Evolutionary conservation across 2,888 invertebrate species (phyloP).

Genomic region (Sphaerophoria rueppellii): DNA sequence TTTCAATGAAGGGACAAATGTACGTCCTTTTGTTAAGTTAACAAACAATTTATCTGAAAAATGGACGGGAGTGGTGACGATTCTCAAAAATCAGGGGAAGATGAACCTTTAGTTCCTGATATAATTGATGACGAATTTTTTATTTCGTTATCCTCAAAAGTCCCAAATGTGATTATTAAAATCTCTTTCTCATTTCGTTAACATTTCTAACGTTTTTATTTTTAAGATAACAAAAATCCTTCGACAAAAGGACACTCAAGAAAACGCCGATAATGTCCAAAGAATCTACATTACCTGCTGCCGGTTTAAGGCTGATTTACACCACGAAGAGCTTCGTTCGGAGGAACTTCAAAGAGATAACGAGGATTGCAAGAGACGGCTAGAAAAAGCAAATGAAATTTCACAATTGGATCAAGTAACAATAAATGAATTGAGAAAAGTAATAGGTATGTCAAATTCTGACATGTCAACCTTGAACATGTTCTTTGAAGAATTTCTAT

Average conservation of each 20-base stretch:
- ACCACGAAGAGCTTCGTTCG: constrained; percentile 75
- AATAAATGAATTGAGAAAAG: constrained; percentile 79
- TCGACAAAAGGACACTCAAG: constrained; percentile 79
- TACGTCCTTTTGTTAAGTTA: neutral
- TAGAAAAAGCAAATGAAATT: constrained; percentile 77
- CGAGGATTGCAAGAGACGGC: constrained; percentile 74
- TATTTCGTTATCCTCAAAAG: constrained; percentile 77
- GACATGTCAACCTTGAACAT: neutral
- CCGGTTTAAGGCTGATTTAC: constrained; percentile 78
- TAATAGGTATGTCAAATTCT: constrained; percentile 77
- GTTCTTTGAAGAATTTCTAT: neutral
- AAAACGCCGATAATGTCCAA: constrained; percentile 81
- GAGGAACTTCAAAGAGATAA: constrained; percentile 78
- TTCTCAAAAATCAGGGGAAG: constrained; percentile 80
- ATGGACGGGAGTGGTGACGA: constrained; percentile 72
- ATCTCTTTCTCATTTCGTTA: neutral
- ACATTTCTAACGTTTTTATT: neutral
- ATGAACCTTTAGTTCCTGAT: constrained; percentile 81
- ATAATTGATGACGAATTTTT: constrained; percentile 81
- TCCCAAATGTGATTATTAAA: constrained; percentile 77
- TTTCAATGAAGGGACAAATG: neutral
- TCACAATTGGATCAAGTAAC: constrained; percentile 80
- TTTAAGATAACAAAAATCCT: constrained; percentile 78
- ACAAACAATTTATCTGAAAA: neutral
- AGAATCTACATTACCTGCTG: constrained; percentile 79